A percentile compares a stretch with the other conserved stretches of the same genome.
These are phyloP conservation scores for Ictalurus punctatus DNA, from an alignment of 2,113 vertebrate species.

Conservation along the genomic window DNA sequence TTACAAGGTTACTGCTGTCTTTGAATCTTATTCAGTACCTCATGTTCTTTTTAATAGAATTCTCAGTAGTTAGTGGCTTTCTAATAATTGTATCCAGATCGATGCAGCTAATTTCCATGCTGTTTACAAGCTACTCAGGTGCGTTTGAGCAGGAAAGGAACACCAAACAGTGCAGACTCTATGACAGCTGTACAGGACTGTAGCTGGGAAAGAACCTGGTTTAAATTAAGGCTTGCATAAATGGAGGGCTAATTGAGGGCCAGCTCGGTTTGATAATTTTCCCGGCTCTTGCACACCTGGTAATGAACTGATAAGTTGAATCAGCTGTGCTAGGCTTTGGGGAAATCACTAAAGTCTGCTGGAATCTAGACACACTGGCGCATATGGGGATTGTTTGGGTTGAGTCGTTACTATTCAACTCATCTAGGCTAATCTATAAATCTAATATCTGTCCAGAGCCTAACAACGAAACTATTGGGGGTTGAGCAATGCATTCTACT, in stretches of 20 bases:
- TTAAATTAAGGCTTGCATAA: slow-evolving; percentile 33
- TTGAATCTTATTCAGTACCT: background rate
- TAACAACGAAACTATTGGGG: background rate
- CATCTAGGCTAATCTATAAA: background rate
- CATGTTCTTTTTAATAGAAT: slow-evolving; percentile 9
- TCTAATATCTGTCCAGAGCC: background rate
- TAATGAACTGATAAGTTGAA: slow-evolving; percentile 41
- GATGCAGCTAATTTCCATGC: background rate
- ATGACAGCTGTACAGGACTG: background rate
- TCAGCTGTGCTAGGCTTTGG: slow-evolving; percentile 17
- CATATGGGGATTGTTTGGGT: background rate
- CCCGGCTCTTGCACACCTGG: slow-evolving; percentile 30
- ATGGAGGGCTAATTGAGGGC: slow-evolving; percentile 21
- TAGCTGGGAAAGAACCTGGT: slow-evolving; percentile 6
- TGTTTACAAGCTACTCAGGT: slow-evolving; percentile 2
- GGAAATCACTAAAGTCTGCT: background rate
- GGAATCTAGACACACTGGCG: background rate
- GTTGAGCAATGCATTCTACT: background rate
- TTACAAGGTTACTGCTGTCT: slow-evolving; percentile 3
- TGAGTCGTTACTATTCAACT: slow-evolving; percentile 7
- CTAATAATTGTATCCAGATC: background rate
- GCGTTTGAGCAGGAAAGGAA: background rate
- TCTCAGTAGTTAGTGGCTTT: background rate
- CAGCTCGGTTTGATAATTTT: slow-evolving; percentile 19
- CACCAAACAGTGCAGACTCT: background rate